phyloP scores from a whole-genome alignment of 1,140 invertebrate species.

The Anastrepha obliqua region DNA sequence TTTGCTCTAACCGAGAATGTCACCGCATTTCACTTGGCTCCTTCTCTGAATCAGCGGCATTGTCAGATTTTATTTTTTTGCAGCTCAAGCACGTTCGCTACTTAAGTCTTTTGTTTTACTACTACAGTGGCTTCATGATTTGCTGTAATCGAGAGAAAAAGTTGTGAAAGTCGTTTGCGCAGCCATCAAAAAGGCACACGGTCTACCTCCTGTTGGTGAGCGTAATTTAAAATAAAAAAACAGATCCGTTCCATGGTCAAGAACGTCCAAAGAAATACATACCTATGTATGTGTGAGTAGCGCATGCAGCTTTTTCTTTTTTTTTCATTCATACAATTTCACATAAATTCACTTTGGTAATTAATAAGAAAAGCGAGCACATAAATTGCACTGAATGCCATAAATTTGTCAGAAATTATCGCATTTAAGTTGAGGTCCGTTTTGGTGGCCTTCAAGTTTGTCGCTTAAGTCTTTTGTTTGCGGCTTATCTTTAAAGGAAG shows the following conservation, averaged over 20 bases:
- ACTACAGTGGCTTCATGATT: background rate
- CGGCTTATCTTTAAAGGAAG: conserved; percentile 42
- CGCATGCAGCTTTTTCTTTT: background rate
- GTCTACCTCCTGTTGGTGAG: background rate
- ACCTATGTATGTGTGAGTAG: background rate
- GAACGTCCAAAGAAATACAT: background rate
- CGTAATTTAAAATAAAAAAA: background rate
- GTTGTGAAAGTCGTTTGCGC: conserved; percentile 44
- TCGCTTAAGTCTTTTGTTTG: conserved; percentile 38
- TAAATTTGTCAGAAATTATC: conserved; percentile 48
- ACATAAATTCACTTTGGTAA: conserved; percentile 35
- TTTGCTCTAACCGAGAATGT: conserved; percentile 4
- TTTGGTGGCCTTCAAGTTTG: conserved; percentile 36
- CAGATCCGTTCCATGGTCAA: conserved; percentile 27
- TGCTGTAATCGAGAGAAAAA: conserved; percentile 32
- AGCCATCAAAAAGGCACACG: background rate
- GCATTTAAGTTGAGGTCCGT: conserved; percentile 23
- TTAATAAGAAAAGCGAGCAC: background rate
- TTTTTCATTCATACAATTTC: background rate
- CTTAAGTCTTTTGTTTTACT: conserved; percentile 18
- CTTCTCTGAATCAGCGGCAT: conserved; percentile 5
- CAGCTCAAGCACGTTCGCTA: background rate
- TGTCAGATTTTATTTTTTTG: background rate
- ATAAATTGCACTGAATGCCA: conserved; percentile 9
- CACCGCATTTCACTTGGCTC: conserved; percentile 42